Conservation (phyloP, 2,888 invertebrate species). For the Pterostichus madidus region DNA sequence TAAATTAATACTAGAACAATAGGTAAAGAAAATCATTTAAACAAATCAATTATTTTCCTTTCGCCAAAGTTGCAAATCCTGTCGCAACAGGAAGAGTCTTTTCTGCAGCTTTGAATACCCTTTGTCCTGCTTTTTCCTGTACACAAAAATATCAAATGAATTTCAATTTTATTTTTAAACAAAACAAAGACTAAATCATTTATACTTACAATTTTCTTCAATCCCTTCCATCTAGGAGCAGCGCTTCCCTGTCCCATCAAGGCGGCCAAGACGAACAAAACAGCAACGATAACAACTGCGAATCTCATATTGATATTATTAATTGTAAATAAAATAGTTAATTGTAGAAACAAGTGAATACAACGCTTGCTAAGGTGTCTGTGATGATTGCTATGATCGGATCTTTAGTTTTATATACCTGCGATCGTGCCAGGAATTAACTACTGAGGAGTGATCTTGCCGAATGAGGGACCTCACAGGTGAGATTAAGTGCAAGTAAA, state of each 20-base stretch:
- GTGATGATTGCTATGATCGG: constrained; percentile 1
- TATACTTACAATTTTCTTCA: constrained; percentile 65
- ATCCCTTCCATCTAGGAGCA: constrained; percentile 62
- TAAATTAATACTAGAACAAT: background rate
- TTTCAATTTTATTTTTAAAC: background rate
- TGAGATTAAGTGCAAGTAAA: constrained; percentile 5
- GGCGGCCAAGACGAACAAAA: constrained; percentile 50
- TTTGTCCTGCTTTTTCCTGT: constrained; percentile 69
- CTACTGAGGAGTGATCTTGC: background rate
- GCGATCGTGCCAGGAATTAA: background rate
- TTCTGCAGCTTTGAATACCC: constrained; percentile 69
- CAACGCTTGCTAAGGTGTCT: background rate
- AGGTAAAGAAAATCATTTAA: too few species aligned
- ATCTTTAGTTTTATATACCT: constrained; percentile 25
- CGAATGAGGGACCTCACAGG: constrained; percentile 5
- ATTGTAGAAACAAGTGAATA: background rate
- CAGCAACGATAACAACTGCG: constrained; percentile 52
- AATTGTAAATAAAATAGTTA: constrained; percentile 1
- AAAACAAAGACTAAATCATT: constrained; percentile 1
- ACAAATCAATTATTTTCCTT: constrained; percentile 57
- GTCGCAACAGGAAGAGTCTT: constrained; percentile 70
- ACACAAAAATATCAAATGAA: constrained; percentile 44
- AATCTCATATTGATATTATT: constrained; percentile 54
- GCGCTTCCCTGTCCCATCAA: constrained; percentile 49
- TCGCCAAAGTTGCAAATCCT: constrained; percentile 68